Base-by-base conservation (phyloP, 2,797 vertebrate genomes). In the Mareca penelope region DNA sequence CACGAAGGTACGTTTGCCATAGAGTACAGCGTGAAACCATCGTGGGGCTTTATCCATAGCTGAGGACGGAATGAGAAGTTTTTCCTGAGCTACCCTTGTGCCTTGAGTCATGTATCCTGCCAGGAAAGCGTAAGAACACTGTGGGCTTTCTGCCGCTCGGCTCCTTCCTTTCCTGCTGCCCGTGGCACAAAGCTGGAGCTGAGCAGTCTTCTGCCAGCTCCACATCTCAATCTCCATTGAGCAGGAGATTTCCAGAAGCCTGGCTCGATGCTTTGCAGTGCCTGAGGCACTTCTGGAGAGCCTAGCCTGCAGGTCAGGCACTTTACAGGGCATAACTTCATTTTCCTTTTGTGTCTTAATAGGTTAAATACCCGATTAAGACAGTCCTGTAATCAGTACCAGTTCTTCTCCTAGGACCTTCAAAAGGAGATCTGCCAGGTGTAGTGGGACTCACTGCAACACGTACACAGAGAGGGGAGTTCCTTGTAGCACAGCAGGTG, bases 131-230 rank as follows among this genome's bases (percentile, higher is more conserved):
- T 48, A 3, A 57, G 53, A 35, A 4, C 37, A 6, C 44, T 31
- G 8, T 1, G 2, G 28, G 28, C 55, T 88, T 1, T 0, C 28
- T 31, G 6, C 37, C 2, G 3, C 37, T 57, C 8, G 7, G 6
- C 56, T 81, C 55, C 8, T 48, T 79, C 22, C 42, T 57, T 75
- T 35, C 23, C 65, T 35, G 21, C 29, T 77, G 29, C 42, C 39
- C 2, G 1, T 78, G 35, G 33, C 37, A 81, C 55, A 61, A 71
- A 44, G 50, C 28, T 82, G 57, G 15, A 79, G 64, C 55, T 46
- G 55, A 44, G 37, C 29, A 63, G 4, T 29, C 75, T 63, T 84
- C 31, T 56, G 65, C 21, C 37, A 42, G 39, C 18, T 42, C 39
- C 28, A 10, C 17, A 7, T 42, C 28, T 64, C 40, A 28, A 19